Percentiles rank a stretch among this genome's conserved stretches.
Evolutionary conservation across 2,888 invertebrate genomes (phyloP).

Genomic region (Zhengitettix transpicula): DNA sequence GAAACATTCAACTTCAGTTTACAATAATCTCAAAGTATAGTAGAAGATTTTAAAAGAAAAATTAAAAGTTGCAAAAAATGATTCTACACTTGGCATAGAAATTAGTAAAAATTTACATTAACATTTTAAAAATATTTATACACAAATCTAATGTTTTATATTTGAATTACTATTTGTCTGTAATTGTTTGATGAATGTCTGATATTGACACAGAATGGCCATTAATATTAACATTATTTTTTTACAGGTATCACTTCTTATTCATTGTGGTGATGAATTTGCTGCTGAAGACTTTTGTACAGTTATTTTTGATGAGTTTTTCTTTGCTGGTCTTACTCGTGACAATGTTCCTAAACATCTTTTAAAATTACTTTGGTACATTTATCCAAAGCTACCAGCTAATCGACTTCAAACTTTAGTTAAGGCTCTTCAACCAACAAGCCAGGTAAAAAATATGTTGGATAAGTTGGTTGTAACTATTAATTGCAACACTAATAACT

Average conservation of each 20-base stretch:
- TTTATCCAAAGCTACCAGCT: slow-evolving; percentile 68
- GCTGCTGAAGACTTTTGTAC: slow-evolving; percentile 88
- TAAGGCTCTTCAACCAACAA: slow-evolving; percentile 52
- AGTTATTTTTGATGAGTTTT: slow-evolving; percentile 88
- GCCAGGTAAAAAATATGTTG: slow-evolving; percentile 23
- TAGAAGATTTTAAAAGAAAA: too few species aligned
- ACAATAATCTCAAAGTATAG: too few species aligned
- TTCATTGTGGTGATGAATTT: slow-evolving; percentile 84
- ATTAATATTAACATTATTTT: neutral
- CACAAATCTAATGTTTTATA: too few species aligned
- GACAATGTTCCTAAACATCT: slow-evolving; percentile 88
- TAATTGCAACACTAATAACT: too few species aligned
- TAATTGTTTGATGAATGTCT: too few species aligned
- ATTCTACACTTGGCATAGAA: too few species aligned
- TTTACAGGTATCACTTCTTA: slow-evolving; percentile 49
- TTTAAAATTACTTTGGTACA: slow-evolving; percentile 78
- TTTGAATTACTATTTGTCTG: too few species aligned
- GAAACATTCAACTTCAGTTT: too few species aligned
- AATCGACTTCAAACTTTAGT: slow-evolving; percentile 63
- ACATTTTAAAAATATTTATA: too few species aligned
- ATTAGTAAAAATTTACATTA: too few species aligned
- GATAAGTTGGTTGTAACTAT: neutral
- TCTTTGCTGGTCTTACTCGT: slow-evolving; percentile 72
- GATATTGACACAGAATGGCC: too few species aligned
- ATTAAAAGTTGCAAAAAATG: too few species aligned